Percentiles rank a stretch among this genome's conserved stretches.
Evolutionary conservation across 2,113 vertebrate species (phyloP).

Genomic region (Megaptera novaeangliae): DNA sequence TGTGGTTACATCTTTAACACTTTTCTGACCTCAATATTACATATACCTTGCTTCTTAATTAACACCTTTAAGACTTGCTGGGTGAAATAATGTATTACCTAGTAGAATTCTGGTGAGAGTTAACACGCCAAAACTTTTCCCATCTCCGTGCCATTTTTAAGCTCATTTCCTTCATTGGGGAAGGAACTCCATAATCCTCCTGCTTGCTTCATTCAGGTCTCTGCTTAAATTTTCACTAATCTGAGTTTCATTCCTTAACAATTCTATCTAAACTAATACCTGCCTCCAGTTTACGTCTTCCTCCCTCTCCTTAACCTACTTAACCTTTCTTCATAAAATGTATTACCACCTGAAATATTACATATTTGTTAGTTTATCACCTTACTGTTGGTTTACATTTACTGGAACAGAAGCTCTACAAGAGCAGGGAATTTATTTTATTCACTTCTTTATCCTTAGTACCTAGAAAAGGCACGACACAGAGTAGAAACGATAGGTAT

Average conservation of each 20-base stretch:
- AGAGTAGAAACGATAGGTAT: neutral
- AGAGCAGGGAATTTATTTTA: neutral
- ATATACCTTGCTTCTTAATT: neutral
- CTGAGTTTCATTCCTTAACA: neutral
- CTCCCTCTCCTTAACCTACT: neutral
- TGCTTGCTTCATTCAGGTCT: neutral
- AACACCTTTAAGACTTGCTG: neutral
- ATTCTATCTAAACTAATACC: neutral
- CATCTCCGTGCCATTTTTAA: neutral
- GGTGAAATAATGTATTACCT: neutral
- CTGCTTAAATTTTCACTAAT: neutral
- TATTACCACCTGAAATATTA: neutral
- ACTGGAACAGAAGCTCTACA: neutral
- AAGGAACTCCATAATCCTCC: neutral
- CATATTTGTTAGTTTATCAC: neutral
- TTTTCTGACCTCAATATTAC: neutral
- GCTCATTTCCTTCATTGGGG: neutral
- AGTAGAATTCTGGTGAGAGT: neutral
- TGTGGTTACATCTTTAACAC: neutral
- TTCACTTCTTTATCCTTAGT: neutral
- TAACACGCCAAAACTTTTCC: neutral
- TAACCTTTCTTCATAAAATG: neutral
- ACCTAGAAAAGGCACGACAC: neutral
- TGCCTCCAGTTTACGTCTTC: neutral
- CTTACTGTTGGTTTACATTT: neutral